These are phyloP conservation scores for Collichthys lucidus DNA, from an alignment of 2,113 vertebrate species.

Conservation along the genomic window DNA sequence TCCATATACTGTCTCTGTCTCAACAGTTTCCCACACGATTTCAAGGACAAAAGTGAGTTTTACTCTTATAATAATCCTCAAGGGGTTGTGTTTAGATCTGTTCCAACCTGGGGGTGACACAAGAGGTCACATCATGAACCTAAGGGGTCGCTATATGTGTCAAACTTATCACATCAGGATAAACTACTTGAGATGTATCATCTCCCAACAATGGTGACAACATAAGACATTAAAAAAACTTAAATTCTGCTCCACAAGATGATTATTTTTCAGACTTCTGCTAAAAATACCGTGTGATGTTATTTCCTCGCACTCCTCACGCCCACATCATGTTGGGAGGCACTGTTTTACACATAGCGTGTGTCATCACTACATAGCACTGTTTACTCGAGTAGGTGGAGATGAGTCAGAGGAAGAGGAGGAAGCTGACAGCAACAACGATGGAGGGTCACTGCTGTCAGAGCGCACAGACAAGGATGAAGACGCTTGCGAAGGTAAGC, in stretches of 20 bases:
- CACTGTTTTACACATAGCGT: constrained; percentile 6
- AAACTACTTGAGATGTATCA: background rate
- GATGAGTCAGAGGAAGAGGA: constrained; percentile 88
- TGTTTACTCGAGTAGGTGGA: constrained; percentile 77
- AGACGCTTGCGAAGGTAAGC: constrained; percentile 88
- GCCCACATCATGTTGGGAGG: background rate
- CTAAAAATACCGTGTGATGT: background rate
- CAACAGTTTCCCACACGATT: constrained; percentile 89
- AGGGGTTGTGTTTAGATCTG: background rate
- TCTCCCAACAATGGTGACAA: background rate
- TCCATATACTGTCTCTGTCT: constrained; percentile 42
- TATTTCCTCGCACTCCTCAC: too few species aligned
- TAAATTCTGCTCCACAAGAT: too few species aligned
- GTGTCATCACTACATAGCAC: background rate
- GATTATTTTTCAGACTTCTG: background rate
- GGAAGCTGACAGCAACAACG: constrained; percentile 85
- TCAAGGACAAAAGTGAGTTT: constrained; percentile 90
- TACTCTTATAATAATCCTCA: background rate
- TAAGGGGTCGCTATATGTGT: background rate
- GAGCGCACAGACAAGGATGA: constrained; percentile 93
- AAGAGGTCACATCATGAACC: background rate
- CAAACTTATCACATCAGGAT: background rate
- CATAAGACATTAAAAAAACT: background rate
- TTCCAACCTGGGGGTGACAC: background rate
- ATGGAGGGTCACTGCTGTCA: constrained; percentile 88